Base-by-base conservation (phyloP, 2,888 invertebrate genomes). In the Epirrita christyi region DNA sequence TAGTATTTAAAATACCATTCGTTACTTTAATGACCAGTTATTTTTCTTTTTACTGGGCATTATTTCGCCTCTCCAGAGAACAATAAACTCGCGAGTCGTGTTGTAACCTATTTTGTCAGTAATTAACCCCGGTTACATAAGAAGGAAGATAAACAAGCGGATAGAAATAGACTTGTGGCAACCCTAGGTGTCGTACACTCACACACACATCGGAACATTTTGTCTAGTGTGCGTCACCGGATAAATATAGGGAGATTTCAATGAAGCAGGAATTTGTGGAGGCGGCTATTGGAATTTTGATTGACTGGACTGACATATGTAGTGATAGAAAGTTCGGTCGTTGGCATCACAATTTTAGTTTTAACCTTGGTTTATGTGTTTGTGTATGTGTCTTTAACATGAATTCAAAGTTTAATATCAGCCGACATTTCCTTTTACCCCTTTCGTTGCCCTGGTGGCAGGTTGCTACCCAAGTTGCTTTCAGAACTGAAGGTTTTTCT, bases 101-200 rank as follows among this genome's bases (percentile, higher is more conserved):
- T 56, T 65, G 70, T 78, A 78, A 78, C 77, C 76, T 62, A 80
- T 72, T 78, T 75, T 64, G 55, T 53, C 58, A 55, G 66, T 64
- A 62, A 70, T 70, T 73, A 71, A 69, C 68, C 70, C 61, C 29
- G 40, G 72, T 82, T 83, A 70, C 82, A 76, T 79, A 82, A 81
- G 76, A 73, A 77, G 85, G 81, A 86, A 87, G 79, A 79, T 81
- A 80, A 83, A 81, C 81, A 81, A 66, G 59, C 37, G 13, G 65
- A 70, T 80, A 67, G 63, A 74, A 79, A 78, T 81, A 83, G 77
- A 67, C 11, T 4, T 15, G 60, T 70, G 76, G 56, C 83, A 84
- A 75, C 85, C 85, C 86, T 85, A 77, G 67, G 68, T 66, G 74
- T 66, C 67, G 44, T 52, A 57, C 60, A 29, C 27, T 28, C 41